Percentiles rank a stretch among this genome's conserved stretches.
phyloP scores from a whole-genome alignment of 2,888 invertebrate genomes.

The Dyspetes luteomarginatus region DNA sequence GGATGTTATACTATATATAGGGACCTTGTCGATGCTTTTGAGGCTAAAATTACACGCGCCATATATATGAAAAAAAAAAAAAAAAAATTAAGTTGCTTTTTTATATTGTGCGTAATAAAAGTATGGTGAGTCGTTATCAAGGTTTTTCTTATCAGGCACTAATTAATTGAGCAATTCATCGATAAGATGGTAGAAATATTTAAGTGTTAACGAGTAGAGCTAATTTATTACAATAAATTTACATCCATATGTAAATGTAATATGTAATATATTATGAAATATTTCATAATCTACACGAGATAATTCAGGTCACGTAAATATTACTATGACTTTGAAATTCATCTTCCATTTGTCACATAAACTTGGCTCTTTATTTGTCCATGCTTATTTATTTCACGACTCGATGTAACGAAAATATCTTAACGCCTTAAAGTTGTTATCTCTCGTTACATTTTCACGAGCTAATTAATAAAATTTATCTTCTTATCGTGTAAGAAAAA shows the following conservation, averaged over 20 bases:
- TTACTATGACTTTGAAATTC: constrained; percentile 25
- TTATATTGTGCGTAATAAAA: too few species aligned
- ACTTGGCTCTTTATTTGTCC: not conserved
- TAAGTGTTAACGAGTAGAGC: too few species aligned
- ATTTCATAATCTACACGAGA: not conserved
- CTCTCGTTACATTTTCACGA: too few species aligned
- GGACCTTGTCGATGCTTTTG: too few species aligned
- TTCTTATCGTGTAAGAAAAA: too few species aligned
- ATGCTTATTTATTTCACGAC: not conserved
- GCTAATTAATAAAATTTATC: too few species aligned
- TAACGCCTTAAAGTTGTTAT: too few species aligned
- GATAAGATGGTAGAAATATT: not conserved
- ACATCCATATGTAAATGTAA: not conserved
- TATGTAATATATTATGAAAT: not conserved
- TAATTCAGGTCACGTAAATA: constrained; percentile 20
- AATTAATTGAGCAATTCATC: constrained; percentile 38
- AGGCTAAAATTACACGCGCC: too few species aligned
- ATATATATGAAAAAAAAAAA: too few species aligned
- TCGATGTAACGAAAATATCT: too few species aligned
- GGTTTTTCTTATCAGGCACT: constrained; percentile 31
- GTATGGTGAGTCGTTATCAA: not conserved
- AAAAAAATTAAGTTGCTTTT: too few species aligned
- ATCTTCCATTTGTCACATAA: not conserved
- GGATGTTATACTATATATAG: too few species aligned
- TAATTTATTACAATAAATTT: not conserved